Conservation (phyloP, 1,140 invertebrate genomes). For the Drosophila kanapiae region DNA sequence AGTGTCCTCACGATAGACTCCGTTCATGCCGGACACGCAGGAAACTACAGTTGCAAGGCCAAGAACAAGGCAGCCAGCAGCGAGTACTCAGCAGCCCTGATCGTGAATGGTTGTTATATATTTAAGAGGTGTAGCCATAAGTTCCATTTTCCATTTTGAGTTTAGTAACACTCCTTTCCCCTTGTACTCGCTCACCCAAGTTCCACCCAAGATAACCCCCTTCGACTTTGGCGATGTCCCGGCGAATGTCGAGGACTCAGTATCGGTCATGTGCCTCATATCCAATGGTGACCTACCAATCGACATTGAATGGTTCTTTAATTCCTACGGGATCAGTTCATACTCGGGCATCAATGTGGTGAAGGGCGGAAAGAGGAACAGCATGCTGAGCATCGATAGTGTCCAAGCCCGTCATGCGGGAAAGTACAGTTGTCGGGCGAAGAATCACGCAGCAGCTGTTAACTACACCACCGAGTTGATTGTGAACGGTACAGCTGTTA, state of each 20-base stretch:
- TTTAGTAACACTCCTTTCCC: constrained; percentile 18
- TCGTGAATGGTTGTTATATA: constrained; percentile 89
- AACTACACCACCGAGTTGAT: constrained; percentile 89
- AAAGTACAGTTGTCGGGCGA: constrained; percentile 92
- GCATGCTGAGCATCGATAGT: constrained; percentile 91
- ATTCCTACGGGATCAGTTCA: constrained; percentile 88
- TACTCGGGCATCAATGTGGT: constrained; percentile 90
- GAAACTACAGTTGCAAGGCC: constrained; percentile 90
- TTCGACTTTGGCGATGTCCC: constrained; percentile 86
- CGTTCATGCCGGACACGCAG: constrained; percentile 89
- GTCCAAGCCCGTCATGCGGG: constrained; percentile 91
- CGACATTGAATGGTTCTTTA: constrained; percentile 91
- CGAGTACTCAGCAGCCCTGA: constrained; percentile 88
- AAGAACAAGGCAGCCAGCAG: constrained; percentile 91
- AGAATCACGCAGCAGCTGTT: constrained; percentile 90
- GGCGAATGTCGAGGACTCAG: constrained; percentile 91
- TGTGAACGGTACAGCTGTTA: constrained; percentile 89
- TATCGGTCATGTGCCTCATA: constrained; percentile 91
- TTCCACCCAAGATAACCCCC: constrained; percentile 72
- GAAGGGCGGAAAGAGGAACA: constrained; percentile 91
- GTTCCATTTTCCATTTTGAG: background rate
- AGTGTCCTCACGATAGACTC: constrained; percentile 91
- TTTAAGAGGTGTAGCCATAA: background rate
- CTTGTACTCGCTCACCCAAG: constrained; percentile 29
- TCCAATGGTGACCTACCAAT: constrained; percentile 92